Percentiles rank a stretch among this genome's conserved stretches.
Conservation (phyloP, 1,140 invertebrate genomes). For the Drosophila asahinai region DNA sequence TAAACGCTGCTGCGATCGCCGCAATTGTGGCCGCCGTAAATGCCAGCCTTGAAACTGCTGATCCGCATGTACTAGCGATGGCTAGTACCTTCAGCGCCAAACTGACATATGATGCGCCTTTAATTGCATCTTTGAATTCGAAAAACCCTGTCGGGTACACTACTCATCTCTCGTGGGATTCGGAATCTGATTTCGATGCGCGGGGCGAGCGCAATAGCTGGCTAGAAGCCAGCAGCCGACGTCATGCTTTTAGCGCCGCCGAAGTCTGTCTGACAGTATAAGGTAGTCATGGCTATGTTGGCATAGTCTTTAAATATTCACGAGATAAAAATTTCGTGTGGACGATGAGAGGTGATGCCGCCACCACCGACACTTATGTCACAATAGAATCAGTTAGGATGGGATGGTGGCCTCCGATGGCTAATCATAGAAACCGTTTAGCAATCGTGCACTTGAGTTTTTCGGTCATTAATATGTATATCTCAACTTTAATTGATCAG, state of each 20-base stretch:
- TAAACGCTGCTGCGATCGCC: constrained; percentile 44
- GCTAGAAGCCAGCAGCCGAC: constrained; percentile 61
- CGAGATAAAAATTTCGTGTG: constrained; percentile 25
- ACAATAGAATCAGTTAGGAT: constrained; percentile 36
- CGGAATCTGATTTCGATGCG: constrained; percentile 9
- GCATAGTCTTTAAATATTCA: constrained; percentile 74
- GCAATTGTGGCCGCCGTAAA: constrained; percentile 48
- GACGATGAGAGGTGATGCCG: constrained; percentile 48
- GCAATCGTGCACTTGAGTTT: constrained; percentile 10
- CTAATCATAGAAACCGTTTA: constrained; percentile 62
- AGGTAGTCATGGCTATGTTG: constrained; percentile 71
- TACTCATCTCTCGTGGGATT: not conserved
- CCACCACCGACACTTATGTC: constrained; percentile 45
- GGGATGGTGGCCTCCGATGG: constrained; percentile 46
- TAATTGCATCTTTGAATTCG: constrained; percentile 16
- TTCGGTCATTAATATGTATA: too few species aligned
- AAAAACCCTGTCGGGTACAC: not conserved
- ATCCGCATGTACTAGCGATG: constrained; percentile 19
- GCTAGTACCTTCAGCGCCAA: not conserved
- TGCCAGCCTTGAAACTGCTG: constrained; percentile 29
- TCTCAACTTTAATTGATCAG: too few species aligned
- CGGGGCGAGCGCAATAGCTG: constrained; percentile 55
- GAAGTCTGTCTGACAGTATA: constrained; percentile 51
- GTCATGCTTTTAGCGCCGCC: constrained; percentile 69
- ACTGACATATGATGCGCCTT: constrained; percentile 10